A percentile compares a stretch with the other conserved stretches of the same genome.
These are phyloP conservation scores for Bubo scandiacus DNA, from an alignment of 2,113 vertebrate species.

Conservation along the genomic window DNA sequence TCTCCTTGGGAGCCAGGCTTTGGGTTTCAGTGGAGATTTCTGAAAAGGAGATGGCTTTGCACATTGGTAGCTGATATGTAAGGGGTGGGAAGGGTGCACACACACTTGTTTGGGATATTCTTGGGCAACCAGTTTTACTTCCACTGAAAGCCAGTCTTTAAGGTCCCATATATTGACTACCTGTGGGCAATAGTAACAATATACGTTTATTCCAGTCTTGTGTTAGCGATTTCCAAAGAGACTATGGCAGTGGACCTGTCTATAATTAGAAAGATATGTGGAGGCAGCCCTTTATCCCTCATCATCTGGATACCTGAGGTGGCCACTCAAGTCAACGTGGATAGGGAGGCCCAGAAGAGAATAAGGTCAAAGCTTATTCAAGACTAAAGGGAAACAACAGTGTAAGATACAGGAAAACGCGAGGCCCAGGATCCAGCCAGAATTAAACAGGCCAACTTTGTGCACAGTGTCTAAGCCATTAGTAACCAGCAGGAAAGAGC, in stretches of 20 bases:
- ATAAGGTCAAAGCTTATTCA: background rate
- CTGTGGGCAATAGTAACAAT: background rate
- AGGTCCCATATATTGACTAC: too few relatives aligned
- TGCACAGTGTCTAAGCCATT: background rate
- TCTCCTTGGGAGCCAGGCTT: background rate
- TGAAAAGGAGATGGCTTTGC: background rate
- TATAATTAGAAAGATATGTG: background rate
- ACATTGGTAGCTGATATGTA: background rate
- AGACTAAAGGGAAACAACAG: background rate
- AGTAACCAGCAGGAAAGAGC: background rate
- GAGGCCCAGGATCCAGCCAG: background rate
- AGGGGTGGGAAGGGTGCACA: too few relatives aligned
- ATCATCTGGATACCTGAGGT: background rate
- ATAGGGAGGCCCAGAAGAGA: background rate
- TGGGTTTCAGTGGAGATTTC: background rate
- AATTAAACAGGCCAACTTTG: background rate
- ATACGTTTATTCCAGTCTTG: background rate
- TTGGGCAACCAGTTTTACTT: background rate
- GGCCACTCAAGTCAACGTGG: background rate
- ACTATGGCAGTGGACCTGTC: background rate
- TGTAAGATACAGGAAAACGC: background rate
- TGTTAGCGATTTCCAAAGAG: background rate
- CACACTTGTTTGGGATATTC: background rate
- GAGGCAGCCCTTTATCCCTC: background rate
- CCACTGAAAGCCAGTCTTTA: background rate